These are phyloP conservation scores for Euborellia annulipes DNA, from an alignment of 1,140 invertebrate species.

Conservation along the genomic window DNA sequence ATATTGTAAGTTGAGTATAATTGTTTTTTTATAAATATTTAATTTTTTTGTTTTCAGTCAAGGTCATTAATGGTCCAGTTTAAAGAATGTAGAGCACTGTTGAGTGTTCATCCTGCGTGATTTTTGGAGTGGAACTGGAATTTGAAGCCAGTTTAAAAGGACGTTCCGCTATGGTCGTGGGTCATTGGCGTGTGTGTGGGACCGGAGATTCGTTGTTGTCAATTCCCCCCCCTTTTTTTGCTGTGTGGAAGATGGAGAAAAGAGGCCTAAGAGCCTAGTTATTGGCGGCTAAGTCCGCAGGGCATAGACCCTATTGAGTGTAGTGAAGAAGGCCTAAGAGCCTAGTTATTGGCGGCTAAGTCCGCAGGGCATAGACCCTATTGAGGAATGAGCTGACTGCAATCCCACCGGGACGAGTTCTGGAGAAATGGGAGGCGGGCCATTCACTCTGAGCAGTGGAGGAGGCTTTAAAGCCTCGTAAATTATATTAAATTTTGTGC, in stretches of 20 bases:
- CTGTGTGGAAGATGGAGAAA: no score
- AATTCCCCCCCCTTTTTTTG: no score
- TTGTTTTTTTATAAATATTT: not conserved
- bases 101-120: not conserved
- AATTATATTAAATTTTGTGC: no score
- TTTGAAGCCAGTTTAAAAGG: not conserved
- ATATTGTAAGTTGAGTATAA: no score
- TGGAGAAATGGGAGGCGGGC: no score
- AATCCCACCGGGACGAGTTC: no score
- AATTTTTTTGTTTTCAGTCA: constrained; percentile 1
- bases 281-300: constrained; percentile 8
- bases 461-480: no score
- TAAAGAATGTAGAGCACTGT: constrained; percentile 1
- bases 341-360: constrained; percentile 1
- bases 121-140: no score
- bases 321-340: no score
- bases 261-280: not conserved
- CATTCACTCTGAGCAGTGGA: no score
- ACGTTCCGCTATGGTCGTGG: not conserved
- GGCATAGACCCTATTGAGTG: constrained; percentile 11
- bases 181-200: not conserved
- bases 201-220: no score
- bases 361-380: constrained; percentile 8
- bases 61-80: not conserved
- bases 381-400: no score